Conservation (phyloP, 2,888 invertebrate species). For the Drosophila mulleri region DNA sequence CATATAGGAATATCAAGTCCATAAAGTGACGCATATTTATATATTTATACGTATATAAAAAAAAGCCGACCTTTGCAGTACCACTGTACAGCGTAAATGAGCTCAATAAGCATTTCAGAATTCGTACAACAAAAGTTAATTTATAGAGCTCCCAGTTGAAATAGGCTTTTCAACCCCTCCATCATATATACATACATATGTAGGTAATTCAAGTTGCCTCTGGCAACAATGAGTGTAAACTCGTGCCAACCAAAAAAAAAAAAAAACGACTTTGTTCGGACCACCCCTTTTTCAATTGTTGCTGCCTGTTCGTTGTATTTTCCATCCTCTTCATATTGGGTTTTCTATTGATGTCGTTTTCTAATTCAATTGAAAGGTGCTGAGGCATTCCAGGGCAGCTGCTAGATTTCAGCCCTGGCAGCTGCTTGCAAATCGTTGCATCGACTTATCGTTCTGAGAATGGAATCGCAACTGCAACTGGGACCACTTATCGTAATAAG, state of each 20-base stretch:
- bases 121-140: conserved; percentile 46
- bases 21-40: conserved; percentile 32
- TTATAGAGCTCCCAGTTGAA: conserved; percentile 26
- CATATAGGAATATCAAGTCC: conserved; percentile 12
- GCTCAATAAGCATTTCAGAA: conserved; percentile 51
- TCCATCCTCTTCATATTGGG: neutral
- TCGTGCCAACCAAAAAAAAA: conserved; percentile 42
- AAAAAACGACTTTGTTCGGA: conserved; percentile 20
- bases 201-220: conserved; percentile 40
- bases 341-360: conserved; percentile 25
- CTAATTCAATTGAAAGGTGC: conserved; percentile 43
- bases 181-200: neutral
- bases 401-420: conserved; percentile 27
- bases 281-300: conserved; percentile 36
- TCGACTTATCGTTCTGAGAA: conserved; percentile 6
- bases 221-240: conserved; percentile 35
- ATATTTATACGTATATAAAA: neutral
- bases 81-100: conserved; percentile 27
- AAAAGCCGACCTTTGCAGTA: conserved; percentile 13
- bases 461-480: conserved; percentile 13
- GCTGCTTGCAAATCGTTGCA: conserved; percentile 27
- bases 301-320: neutral
- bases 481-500: conserved; percentile 15
- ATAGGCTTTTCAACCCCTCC: conserved; percentile 29
- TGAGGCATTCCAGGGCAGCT: conserved; percentile 39